A percentile compares a stretch with the other conserved stretches of the same genome.
Evolutionary conservation across 2,888 invertebrate genomes (phyloP).

Genomic region (Tipula vernalis): DNA sequence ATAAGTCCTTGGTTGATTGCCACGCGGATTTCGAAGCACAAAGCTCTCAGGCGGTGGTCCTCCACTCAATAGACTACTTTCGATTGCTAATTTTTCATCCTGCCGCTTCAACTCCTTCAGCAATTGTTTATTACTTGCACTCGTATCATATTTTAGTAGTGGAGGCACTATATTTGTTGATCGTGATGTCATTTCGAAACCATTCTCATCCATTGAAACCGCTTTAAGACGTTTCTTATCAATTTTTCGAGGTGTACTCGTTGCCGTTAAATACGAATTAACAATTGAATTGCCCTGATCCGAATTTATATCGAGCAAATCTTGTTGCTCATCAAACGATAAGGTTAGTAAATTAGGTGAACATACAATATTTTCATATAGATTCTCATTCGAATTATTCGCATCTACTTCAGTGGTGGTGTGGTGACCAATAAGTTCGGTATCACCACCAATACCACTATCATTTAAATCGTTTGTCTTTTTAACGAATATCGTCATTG

Average conservation of each 20-base stretch:
- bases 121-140: not conserved
- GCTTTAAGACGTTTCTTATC: not conserved
- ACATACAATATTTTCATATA: conserved; percentile 19
- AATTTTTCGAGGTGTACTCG: not conserved
- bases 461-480: not conserved
- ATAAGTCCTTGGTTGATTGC: conserved; percentile 24
- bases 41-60: conserved; percentile 19
- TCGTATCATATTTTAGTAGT: not conserved
- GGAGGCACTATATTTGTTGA: not conserved
- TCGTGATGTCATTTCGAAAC: not conserved
- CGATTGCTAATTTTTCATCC: not conserved
- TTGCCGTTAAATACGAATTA: not conserved
- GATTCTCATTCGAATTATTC: conserved; percentile 8
- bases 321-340: conserved; percentile 12
- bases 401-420: not conserved
- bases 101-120: conserved; percentile 11
- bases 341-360: conserved; percentile 17
- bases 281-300: not conserved
- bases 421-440: not conserved
- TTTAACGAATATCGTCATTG: conserved; percentile 18
- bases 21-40: conserved; percentile 21
- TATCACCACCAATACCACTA: not conserved
- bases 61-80: conserved; percentile 7
- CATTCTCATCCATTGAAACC: not conserved
- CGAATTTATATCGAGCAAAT: conserved; percentile 13